Evolutionary conservation across 2,797 vertebrate species (phyloP).

Genomic region (Parauchenoglanis punctatus): DNA sequence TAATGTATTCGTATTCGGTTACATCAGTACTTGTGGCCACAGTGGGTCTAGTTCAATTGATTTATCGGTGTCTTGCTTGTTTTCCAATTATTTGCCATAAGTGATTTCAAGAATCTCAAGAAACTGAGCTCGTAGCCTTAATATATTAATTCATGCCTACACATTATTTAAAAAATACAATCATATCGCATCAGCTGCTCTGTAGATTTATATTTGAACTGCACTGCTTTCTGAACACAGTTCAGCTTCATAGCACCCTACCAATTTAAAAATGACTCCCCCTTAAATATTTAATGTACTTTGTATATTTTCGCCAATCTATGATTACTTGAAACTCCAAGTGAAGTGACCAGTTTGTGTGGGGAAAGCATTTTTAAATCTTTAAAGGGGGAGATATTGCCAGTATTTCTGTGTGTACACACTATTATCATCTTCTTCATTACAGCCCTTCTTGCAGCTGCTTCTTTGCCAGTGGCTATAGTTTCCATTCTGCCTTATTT

Average conservation of each 20-base stretch:
- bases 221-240: background rate
- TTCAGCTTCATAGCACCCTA: background rate
- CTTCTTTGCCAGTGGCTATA: constrained; percentile 24
- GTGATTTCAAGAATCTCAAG: background rate
- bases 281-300: too few relatives aligned
- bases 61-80: background rate
- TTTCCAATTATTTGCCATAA: background rate
- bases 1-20: background rate
- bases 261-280: background rate
- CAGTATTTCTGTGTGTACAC: constrained; percentile 17
- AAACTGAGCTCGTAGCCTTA: background rate
- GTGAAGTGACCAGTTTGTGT: background rate
- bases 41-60: background rate
- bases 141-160: background rate
- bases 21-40: background rate
- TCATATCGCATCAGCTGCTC: background rate
- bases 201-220: background rate
- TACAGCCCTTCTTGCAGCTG: constrained; percentile 3
- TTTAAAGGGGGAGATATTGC: background rate
- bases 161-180: background rate
- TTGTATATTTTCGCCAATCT: background rate
- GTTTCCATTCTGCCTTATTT: constrained; percentile 54
- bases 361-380: constrained; percentile 1
- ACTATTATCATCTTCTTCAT: background rate
- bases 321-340: background rate